Evolutionary conservation across 92 coral and sea anemone species (phyloP).

Genomic region (Actinostola sp.): DNA sequence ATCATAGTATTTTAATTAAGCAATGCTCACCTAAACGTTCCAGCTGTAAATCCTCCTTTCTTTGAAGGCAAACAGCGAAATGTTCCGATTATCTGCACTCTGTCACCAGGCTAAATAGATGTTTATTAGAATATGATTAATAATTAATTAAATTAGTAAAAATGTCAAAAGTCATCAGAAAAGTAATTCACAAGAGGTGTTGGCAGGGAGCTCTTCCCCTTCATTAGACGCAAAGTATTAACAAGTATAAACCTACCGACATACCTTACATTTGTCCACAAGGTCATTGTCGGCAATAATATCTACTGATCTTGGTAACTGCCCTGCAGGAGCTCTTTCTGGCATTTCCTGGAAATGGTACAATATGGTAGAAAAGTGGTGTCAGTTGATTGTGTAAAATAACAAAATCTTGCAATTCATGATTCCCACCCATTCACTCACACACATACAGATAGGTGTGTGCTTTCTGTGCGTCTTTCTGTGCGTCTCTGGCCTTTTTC

Average conservation of each 20-base stretch:
- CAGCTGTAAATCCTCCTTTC: constrained; percentile 95
- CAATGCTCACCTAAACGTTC: constrained; percentile 85
- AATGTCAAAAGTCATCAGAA: neutral
- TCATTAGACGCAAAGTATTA: too few species aligned
- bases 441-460: too few species aligned
- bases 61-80: constrained; percentile 96
- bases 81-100: constrained; percentile 93
- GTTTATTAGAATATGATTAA: neutral
- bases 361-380: neutral
- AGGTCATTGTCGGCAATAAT: constrained; percentile 93
- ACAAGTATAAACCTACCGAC: neutral
- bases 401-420: too few species aligned
- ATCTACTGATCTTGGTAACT: constrained; percentile 94
- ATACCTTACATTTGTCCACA: constrained; percentile 94
- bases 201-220: too few species aligned
- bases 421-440: too few species aligned
- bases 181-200: neutral
- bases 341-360: constrained; percentile 88
- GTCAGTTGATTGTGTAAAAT: neutral
- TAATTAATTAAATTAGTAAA: neutral
- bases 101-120: constrained; percentile 84
- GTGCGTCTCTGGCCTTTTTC: too few species aligned
- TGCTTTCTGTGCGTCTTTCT: too few species aligned
- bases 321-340: constrained; percentile 99
- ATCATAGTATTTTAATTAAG: too few species aligned